These are phyloP conservation scores for Lasius fuliginosus DNA, from an alignment of 2,888 invertebrate genomes.

Conservation along the genomic window DNA sequence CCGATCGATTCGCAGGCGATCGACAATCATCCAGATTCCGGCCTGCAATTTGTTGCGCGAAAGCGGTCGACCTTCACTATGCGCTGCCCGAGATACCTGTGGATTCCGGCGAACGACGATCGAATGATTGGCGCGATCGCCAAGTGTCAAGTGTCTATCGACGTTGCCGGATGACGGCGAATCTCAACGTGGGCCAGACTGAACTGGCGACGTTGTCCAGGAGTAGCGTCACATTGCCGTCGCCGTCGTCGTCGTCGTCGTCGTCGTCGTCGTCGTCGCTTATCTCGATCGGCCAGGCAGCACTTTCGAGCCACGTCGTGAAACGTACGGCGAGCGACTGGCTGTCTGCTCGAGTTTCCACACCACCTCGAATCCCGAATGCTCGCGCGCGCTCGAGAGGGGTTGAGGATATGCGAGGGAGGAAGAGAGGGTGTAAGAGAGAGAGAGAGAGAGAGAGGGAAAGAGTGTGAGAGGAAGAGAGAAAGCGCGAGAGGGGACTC, in stretches of 20 bases:
- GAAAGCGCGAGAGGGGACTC: slow-evolving; percentile 54
- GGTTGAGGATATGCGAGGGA: slow-evolving; percentile 61
- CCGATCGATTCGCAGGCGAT: slow-evolving; percentile 10
- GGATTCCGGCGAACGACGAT: slow-evolving; percentile 69
- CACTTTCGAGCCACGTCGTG: slow-evolving; percentile 81
- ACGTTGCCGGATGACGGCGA: not conserved
- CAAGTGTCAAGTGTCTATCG: slow-evolving; percentile 29
- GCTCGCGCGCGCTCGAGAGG: slow-evolving; percentile 73
- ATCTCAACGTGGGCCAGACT: slow-evolving; percentile 34
- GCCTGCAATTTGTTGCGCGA: slow-evolving; percentile 10
- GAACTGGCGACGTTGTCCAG: slow-evolving; percentile 49
- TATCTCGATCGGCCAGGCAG: slow-evolving; percentile 64
- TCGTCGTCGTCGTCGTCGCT: slow-evolving; percentile 55
- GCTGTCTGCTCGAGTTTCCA: slow-evolving; percentile 81
- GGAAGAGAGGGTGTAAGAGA: slow-evolving; percentile 56
- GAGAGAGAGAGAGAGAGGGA: slow-evolving; percentile 55
- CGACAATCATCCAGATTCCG: not conserved
- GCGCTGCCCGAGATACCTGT: slow-evolving; percentile 68
- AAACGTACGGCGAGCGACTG: slow-evolving; percentile 85
- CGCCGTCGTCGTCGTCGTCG: slow-evolving; percentile 39
- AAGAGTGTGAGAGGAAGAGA: slow-evolving; percentile 60
- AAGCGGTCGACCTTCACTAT: slow-evolving; percentile 20
- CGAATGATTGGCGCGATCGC: slow-evolving; percentile 4
- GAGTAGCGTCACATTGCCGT: slow-evolving; percentile 48
- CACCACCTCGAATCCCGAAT: slow-evolving; percentile 78